phyloP scores from a whole-genome alignment of 1,140 invertebrate genomes.

The Onthophagus taurus region DNA sequence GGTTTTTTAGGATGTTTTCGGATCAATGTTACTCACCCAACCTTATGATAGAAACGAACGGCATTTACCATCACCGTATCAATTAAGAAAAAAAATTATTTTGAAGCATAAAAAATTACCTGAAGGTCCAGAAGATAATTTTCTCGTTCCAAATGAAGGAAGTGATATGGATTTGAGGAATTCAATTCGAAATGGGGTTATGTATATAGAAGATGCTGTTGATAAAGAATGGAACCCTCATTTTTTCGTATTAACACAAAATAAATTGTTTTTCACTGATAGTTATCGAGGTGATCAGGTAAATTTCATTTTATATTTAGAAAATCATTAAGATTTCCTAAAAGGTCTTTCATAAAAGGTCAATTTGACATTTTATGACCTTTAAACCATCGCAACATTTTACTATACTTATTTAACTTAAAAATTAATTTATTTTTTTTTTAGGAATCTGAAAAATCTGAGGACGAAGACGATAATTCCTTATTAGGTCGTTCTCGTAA shows the following conservation, averaged over 20 bases:
- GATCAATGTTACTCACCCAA: slow-evolving; percentile 72
- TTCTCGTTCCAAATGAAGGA: slow-evolving; percentile 53
- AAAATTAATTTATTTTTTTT: slow-evolving; percentile 16
- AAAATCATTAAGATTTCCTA: too few relatives aligned
- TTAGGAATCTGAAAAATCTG: slow-evolving; percentile 41
- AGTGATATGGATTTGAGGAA: slow-evolving; percentile 77
- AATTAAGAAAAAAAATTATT: slow-evolving; percentile 68
- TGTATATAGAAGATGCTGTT: slow-evolving; percentile 82
- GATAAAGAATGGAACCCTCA: slow-evolving; percentile 89
- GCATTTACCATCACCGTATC: slow-evolving; percentile 78
- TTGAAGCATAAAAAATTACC: slow-evolving; percentile 93
- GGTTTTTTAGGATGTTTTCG: slow-evolving; percentile 69
- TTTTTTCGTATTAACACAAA: slow-evolving; percentile 88
- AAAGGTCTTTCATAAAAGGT: too few relatives aligned
- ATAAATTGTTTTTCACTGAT: slow-evolving; percentile 73
- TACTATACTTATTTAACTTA: too few relatives aligned
- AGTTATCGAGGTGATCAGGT: slow-evolving; percentile 37
- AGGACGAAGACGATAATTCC: slow-evolving; percentile 40
- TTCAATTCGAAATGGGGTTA: slow-evolving; percentile 84
- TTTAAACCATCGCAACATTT: too few relatives aligned
- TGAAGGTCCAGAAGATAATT: slow-evolving; percentile 69
- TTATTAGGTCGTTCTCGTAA: slow-evolving; percentile 28
- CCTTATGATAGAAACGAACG: slow-evolving; percentile 75
- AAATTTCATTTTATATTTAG: too few relatives aligned
- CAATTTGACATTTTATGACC: too few relatives aligned